A percentile compares a stretch with the other conserved stretches of the same genome.
phyloP scores from a whole-genome alignment of 2,888 invertebrate genomes.

The Lissocephala sabroskyi region DNA sequence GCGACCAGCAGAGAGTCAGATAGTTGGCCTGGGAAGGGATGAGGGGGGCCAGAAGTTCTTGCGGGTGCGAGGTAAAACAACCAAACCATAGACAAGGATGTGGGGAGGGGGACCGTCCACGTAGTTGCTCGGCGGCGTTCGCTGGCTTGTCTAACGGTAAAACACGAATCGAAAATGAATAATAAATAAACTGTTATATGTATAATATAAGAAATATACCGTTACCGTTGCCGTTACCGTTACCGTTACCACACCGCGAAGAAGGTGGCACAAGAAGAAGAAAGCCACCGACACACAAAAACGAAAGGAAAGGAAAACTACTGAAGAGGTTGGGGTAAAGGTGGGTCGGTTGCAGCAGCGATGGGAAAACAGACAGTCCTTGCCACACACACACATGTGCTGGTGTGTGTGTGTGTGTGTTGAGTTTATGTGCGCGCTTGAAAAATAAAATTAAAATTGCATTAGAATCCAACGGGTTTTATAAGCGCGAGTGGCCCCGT shows the following conservation, averaged over 20 bases:
- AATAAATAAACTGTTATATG: constrained; percentile 70
- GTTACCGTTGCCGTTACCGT: too few relatives aligned
- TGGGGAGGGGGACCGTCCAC: too few relatives aligned
- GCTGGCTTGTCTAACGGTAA: constrained; percentile 27
- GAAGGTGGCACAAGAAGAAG: too few relatives aligned
- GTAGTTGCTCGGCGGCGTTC: not conserved
- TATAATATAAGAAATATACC: constrained; percentile 62
- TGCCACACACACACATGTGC: too few relatives aligned
- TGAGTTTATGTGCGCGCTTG: constrained; percentile 57
- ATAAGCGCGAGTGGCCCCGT: constrained; percentile 17
- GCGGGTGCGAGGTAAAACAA: constrained; percentile 57
- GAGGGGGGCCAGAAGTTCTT: not conserved
- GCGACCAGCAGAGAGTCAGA: too few relatives aligned
- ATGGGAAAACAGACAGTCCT: too few relatives aligned
- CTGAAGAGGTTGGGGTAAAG: constrained; percentile 35
- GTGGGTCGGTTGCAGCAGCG: too few relatives aligned
- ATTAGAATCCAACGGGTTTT: constrained; percentile 60
- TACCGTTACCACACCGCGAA: constrained; percentile 12
- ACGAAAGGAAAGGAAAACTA: constrained; percentile 31
- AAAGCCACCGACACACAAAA: too few relatives aligned
- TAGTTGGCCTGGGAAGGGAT: not conserved
- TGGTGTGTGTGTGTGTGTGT: too few relatives aligned
- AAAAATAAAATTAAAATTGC: constrained; percentile 65
- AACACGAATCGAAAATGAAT: constrained; percentile 70
- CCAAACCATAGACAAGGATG: constrained; percentile 62